Evolutionary conservation across 2,888 invertebrate species (phyloP).

Genomic region (Yponomeuta plumbellus): DNA sequence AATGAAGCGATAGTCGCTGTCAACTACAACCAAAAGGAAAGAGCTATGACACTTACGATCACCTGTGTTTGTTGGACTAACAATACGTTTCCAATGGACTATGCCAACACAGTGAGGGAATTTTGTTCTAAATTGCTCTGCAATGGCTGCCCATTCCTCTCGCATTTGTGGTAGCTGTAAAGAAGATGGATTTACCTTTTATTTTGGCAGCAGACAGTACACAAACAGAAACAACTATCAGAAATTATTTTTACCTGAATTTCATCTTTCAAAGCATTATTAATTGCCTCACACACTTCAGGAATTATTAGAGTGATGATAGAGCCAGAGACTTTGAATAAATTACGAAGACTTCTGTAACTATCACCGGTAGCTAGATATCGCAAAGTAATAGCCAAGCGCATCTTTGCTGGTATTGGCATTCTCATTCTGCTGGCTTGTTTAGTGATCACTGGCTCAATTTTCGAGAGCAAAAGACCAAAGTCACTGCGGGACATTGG

Average conservation of each 20-base stretch:
- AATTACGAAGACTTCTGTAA: neutral
- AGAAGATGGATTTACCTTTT: neutral
- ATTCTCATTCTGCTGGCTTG: neutral
- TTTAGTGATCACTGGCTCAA: neutral
- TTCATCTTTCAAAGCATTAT: neutral
- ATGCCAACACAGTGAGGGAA: neutral
- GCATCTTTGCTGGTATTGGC: neutral
- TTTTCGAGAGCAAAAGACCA: neutral
- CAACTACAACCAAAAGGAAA: neutral
- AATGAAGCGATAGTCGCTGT: neutral
- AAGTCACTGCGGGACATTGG: neutral
- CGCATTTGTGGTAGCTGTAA: neutral
- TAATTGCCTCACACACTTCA: neutral
- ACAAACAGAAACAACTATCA: neutral
- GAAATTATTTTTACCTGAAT: neutral
- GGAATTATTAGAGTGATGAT: neutral
- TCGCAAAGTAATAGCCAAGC: neutral
- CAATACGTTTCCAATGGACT: neutral
- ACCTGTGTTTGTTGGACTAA: neutral
- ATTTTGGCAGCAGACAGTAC: too few relatives aligned
- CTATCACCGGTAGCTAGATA: neutral
- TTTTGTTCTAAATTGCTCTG: neutral
- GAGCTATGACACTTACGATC: neutral
- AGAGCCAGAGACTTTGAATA: neutral
- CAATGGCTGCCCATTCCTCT: neutral